Evolutionary conservation across 2,888 invertebrate species (phyloP).

Genomic region (Drosophila longiperda): DNA sequence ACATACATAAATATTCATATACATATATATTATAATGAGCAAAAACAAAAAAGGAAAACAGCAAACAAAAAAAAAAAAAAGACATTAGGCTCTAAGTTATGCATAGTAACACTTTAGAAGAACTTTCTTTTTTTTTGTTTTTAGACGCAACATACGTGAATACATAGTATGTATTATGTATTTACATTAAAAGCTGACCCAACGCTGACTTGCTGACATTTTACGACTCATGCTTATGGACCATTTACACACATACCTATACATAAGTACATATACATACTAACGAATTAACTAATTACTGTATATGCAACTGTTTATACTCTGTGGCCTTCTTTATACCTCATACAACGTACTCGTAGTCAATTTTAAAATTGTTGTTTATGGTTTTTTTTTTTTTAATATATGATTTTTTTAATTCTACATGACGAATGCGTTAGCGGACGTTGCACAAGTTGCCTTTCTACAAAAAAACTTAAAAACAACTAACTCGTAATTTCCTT

Average conservation of each 20-base stretch:
- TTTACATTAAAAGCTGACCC: constrained; percentile 35
- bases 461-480: constrained; percentile 35
- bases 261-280: constrained; percentile 42
- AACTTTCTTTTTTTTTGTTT: constrained; percentile 17
- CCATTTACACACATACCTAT: constrained; percentile 62
- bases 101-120: constrained; percentile 45
- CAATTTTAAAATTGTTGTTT: constrained; percentile 65
- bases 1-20: constrained; percentile 29
- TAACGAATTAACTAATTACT: constrained; percentile 23
- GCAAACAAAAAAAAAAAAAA: no score
- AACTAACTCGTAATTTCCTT: constrained; percentile 29
- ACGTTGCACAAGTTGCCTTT: constrained; percentile 60
- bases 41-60: constrained; percentile 11
- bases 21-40: constrained; percentile 11
- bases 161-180: constrained; percentile 1
- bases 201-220: constrained; percentile 56
- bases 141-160: constrained; percentile 5
- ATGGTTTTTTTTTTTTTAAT: constrained; percentile 4
- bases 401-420: constrained; percentile 27
- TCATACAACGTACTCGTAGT: constrained; percentile 80
- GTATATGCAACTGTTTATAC: constrained; percentile 67
- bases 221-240: constrained; percentile 72
- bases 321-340: constrained; percentile 83
- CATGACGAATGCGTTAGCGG: constrained; percentile 24
- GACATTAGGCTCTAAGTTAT: constrained; percentile 51